Conservation (phyloP, 2,888 invertebrate genomes). For the Xanthia togata region DNA sequence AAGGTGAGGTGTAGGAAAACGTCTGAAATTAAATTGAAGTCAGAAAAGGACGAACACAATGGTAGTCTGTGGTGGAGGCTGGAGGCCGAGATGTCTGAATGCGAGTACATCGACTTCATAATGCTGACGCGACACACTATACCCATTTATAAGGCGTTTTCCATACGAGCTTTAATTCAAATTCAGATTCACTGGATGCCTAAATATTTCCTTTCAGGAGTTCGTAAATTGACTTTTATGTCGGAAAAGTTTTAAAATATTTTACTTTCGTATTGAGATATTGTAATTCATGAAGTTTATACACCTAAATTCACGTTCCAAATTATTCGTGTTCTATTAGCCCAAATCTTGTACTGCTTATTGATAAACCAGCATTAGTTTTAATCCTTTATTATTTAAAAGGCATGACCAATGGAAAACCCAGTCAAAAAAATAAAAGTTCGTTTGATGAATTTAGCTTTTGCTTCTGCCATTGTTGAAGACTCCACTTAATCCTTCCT, state of each 20-base stretch:
- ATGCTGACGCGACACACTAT: constrained; percentile 77
- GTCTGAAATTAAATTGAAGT: constrained; percentile 84
- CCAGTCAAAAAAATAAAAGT: not conserved
- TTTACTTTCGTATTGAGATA: not conserved
- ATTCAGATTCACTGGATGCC: constrained; percentile 77
- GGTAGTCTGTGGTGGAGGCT: constrained; percentile 68
- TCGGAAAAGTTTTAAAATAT: constrained; percentile 3
- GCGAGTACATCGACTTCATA: constrained; percentile 80
- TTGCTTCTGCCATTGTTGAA: not conserved
- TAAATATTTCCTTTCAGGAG: constrained; percentile 72
- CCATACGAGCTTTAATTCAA: constrained; percentile 76
- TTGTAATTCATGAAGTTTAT: not conserved
- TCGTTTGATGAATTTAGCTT: not conserved
- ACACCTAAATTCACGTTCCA: not conserved
- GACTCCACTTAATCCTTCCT: constrained; percentile 46
- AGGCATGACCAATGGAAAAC: not conserved
- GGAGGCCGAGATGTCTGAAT: constrained; percentile 78
- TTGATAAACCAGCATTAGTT: not conserved
- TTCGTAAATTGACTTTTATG: constrained; percentile 15
- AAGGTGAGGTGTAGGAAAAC: constrained; percentile 76
- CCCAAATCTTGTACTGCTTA: not conserved
- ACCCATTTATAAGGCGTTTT: constrained; percentile 77
- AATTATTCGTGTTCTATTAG: not conserved
- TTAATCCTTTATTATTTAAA: not conserved
- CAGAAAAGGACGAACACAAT: constrained; percentile 83